These are phyloP conservation scores for Mobula birostris DNA, from an alignment of 2,113 vertebrate species.

Conservation along the genomic window DNA sequence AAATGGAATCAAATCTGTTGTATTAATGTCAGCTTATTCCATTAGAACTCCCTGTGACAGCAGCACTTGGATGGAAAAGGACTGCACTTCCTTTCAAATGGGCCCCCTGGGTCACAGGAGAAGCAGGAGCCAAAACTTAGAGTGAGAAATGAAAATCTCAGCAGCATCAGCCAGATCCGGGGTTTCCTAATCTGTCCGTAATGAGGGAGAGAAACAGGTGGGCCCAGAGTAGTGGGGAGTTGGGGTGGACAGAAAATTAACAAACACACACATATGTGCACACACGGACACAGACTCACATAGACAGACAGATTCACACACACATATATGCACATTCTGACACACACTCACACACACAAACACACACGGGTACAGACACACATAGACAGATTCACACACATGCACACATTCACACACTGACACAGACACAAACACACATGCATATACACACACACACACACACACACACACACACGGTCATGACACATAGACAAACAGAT, in stretches of 20 bases:
- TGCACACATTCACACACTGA: neutral
- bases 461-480: too few species aligned
- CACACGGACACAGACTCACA: neutral
- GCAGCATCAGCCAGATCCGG: neutral
- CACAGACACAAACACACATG: neutral
- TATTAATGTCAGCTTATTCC: neutral
- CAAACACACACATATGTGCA: neutral
- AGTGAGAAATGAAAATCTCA: slow-evolving; percentile 1
- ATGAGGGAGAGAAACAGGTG: neutral
- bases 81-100: neutral
- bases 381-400: neutral
- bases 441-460: too few species aligned
- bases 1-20: neutral
- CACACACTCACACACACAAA: neutral
- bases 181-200: neutral
- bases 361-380: neutral
- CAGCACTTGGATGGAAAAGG: neutral
- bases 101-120: neutral
- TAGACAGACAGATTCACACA: neutral
- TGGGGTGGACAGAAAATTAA: neutral
- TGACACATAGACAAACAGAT: too few species aligned
- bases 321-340: neutral
- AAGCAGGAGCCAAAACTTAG: neutral
- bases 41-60: neutral
- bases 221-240: neutral